Base-by-base conservation (phyloP, 2,888 invertebrate species). In the Atrina japonica region DNA sequence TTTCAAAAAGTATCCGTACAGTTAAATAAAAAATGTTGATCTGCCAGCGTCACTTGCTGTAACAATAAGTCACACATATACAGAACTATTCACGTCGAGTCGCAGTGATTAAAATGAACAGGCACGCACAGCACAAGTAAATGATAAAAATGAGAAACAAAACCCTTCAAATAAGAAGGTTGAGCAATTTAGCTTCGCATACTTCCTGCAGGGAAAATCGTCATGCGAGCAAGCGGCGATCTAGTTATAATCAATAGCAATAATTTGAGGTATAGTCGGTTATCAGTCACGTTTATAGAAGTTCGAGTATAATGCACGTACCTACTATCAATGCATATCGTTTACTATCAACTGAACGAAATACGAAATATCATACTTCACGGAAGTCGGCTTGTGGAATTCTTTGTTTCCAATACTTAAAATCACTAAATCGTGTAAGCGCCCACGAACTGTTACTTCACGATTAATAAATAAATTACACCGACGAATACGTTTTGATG, bases 131-230 rank as follows among this genome's bases (percentile, higher is more conserved):
- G 21, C 49, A 35, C 50, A 30, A 35, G 35, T 61, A 45, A 61
- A 66, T 58, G 66, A 66, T 58, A 58, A 58, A 66, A 58, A 66
- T 49, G 49, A 59, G 66, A 56, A 59, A 66, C 58, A 49, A 66
- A 66, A 47, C 47, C 47, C 58, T 35, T 50, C 56, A 49, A 66
- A 49, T 59, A 40, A 58, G 50, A 47, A 41, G 58, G 27, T 27
- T 43, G 27, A 59, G 59, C 45, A 27, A 61, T 61, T 35, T 61
- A 55, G 14, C 47, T 61, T 35, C 49, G 45, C 50, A 61, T 47
- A 58, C 66, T 56, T 58, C 66, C 66, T 65, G 66, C 66, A 59
- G 66, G 66, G 56, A 45, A 35, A 35, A 35, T 35, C 35, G 35
- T 35, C 35, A 45, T 47, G 47, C 47, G 23, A 47, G 56, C 47